phyloP scores from a whole-genome alignment of 2,888 invertebrate genomes.

The Pandemis cinnamomeana region DNA sequence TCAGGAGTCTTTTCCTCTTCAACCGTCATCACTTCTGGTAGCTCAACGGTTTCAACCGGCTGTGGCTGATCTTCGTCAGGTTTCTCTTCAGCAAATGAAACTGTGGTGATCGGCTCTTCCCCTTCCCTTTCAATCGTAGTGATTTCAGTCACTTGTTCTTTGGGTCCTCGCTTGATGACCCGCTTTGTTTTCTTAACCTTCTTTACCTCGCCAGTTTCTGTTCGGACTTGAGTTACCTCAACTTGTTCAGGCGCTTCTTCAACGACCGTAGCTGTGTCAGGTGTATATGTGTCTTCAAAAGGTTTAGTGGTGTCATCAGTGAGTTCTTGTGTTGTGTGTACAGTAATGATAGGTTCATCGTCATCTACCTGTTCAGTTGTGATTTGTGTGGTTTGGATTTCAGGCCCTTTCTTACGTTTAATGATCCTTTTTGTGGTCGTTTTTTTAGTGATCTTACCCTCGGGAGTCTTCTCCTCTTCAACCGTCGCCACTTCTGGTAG shows the following conservation, averaged over 20 bases:
- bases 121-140: constrained; percentile 45
- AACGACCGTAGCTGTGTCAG: constrained; percentile 32
- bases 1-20: constrained; percentile 35
- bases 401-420: constrained; percentile 54
- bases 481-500: constrained; percentile 57
- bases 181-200: constrained; percentile 56
- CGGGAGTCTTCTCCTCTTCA: constrained; percentile 11
- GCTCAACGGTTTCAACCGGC: constrained; percentile 42
- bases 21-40: constrained; percentile 48
- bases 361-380: constrained; percentile 58
- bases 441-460: constrained; percentile 7
- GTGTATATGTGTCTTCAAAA: constrained; percentile 43
- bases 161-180: constrained; percentile 50
- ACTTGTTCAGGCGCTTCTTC: constrained; percentile 40
- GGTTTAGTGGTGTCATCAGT: constrained; percentile 45
- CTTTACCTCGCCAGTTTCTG: constrained; percentile 52
- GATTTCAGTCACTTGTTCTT: constrained; percentile 48
- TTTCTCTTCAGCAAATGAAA: neutral
- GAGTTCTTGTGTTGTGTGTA: constrained; percentile 61
- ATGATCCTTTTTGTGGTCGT: constrained; percentile 48
- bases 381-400: constrained; percentile 60
- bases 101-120: constrained; percentile 48
- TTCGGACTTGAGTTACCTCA: constrained; percentile 46
- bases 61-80: neutral
- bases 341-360: constrained; percentile 55